Evolutionary conservation across 2,113 vertebrate genomes (phyloP).

Genomic region (Cryptomyrus ogoouensis): DNA sequence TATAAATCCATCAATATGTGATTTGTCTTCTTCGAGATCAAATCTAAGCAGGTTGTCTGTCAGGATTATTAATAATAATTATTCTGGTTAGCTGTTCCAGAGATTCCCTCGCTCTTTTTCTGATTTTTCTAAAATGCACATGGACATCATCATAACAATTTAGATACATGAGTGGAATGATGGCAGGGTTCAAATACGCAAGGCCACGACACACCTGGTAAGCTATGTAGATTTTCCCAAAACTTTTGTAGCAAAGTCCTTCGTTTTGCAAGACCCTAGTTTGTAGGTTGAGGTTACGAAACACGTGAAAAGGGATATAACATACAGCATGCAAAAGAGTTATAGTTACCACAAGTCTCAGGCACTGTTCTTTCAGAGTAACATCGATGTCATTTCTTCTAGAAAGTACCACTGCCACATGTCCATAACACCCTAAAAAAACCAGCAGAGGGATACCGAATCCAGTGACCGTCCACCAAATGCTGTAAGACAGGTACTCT

Average conservation of each 20-base stretch:
- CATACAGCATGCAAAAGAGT: conserved; percentile 68
- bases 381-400: conserved; percentile 42
- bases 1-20: not conserved
- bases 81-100: not conserved
- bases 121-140: conserved; percentile 29
- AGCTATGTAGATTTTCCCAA: conserved; percentile 49
- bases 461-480: conserved; percentile 50
- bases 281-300: conserved; percentile 66
- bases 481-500: conserved; percentile 56
- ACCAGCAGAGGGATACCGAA: conserved; percentile 64
- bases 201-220: conserved; percentile 66
- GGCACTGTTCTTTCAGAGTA: conserved; percentile 50
- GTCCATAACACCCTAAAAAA: conserved; percentile 66
- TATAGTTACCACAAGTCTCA: conserved; percentile 58
- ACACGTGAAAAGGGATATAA: conserved; percentile 67
- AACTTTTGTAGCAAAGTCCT: conserved; percentile 38
- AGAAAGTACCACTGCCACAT: conserved; percentile 53
- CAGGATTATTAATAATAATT: not conserved
- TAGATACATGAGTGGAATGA: conserved; percentile 72
- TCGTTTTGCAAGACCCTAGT: conserved; percentile 43
- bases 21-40: not conserved
- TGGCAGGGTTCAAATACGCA: conserved; percentile 66
- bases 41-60: not conserved
- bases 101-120: not conserved
- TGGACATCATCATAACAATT: conserved; percentile 39